phyloP scores from a whole-genome alignment of 2,113 vertebrate species.

The Megatriorchis doriae region DNA sequence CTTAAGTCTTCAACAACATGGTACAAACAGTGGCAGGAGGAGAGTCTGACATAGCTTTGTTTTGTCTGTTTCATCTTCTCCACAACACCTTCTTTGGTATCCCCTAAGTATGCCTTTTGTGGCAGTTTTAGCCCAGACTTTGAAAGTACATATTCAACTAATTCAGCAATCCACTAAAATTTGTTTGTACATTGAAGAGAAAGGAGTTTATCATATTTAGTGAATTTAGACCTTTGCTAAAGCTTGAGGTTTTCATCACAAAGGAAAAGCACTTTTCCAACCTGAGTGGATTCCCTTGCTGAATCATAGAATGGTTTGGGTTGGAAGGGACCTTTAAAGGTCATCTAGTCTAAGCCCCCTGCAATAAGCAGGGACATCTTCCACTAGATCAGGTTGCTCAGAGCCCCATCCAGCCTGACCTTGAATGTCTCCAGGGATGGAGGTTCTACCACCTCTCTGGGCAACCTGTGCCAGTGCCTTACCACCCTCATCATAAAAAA shows the following conservation, averaged over 20 bases:
- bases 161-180: neutral
- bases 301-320: neutral
- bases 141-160: neutral
- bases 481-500: neutral
- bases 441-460: neutral
- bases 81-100: neutral
- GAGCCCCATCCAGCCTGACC: fast-evolving
- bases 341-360: neutral
- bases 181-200: neutral
- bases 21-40: neutral
- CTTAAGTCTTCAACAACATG: neutral
- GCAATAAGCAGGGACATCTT: neutral
- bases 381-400: neutral
- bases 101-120: neutral
- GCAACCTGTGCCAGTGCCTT: neutral
- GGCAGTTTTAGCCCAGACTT: neutral
- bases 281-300: neutral
- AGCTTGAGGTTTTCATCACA: neutral
- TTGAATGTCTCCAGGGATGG: neutral
- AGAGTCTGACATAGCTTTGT: neutral
- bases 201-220: neutral
- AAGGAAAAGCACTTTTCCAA: neutral
- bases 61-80: neutral
- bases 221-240: neutral
- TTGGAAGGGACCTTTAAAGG: neutral